phyloP scores from a whole-genome alignment of 1,140 invertebrate species.

The Apis laboriosa region DNA sequence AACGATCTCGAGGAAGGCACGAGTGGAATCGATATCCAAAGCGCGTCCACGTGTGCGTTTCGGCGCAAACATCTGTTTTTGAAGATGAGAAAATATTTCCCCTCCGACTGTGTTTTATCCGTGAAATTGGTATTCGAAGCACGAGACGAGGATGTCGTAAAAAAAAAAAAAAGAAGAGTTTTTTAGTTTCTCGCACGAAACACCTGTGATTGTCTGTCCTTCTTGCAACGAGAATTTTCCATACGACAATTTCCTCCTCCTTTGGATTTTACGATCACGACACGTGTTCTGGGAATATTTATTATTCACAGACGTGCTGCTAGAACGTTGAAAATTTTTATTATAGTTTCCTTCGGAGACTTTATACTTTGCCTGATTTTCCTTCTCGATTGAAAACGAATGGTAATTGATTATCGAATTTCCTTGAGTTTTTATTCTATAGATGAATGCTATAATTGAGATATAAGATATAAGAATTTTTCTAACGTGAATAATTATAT shows the following conservation, averaged over 20 bases:
- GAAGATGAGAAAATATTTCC: slow-evolving; percentile 32
- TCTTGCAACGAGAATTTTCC: background rate
- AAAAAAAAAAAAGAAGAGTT: background rate
- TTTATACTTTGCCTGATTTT: background rate
- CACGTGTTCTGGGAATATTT: background rate
- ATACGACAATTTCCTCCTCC: background rate
- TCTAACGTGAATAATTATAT: too few relatives aligned
- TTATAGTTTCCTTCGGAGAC: background rate
- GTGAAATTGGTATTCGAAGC: slow-evolving; percentile 35
- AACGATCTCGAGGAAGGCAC: background rate
- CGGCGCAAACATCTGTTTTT: slow-evolving; percentile 32
- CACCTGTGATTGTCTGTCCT: background rate
- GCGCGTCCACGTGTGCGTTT: background rate
- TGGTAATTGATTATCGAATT: too few relatives aligned
- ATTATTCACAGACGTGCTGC: background rate
- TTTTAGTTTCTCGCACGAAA: slow-evolving; percentile 27
- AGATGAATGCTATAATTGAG: too few relatives aligned
- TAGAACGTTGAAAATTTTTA: background rate
- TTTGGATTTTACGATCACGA: background rate
- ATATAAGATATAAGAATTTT: too few relatives aligned
- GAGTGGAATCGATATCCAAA: slow-evolving; percentile 27
- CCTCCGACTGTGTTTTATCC: slow-evolving; percentile 1
- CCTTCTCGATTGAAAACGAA: too few relatives aligned
- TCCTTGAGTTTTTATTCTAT: too few relatives aligned
- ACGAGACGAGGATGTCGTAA: slow-evolving; percentile 11